Percentiles rank a stretch among this genome's conserved stretches.
Evolutionary conservation across 2,797 vertebrate genomes (phyloP).

Genomic region (Pipistrellus pipistrellus): DNA sequence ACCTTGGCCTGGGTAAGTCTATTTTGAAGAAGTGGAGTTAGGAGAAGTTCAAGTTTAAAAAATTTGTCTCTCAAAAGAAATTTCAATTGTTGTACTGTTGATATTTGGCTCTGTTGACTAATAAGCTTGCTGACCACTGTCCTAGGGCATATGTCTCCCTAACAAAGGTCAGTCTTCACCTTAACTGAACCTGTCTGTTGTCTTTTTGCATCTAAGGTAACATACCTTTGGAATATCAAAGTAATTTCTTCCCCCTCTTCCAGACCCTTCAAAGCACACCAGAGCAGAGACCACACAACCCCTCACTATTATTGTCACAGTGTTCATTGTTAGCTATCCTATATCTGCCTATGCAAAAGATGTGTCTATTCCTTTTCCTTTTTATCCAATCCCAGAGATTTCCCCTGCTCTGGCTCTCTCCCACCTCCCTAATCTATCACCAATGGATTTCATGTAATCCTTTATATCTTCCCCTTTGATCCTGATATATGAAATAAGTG

Average conservation of each 20-base stretch:
- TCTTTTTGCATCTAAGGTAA: neutral
- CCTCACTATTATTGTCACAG: neutral
- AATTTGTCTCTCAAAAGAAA: no score
- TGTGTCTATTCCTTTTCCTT: neutral
- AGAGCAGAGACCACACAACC: neutral
- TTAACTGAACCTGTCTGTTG: neutral
- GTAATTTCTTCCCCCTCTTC: neutral
- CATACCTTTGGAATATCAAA: neutral
- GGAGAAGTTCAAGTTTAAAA: no score
- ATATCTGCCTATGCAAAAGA: neutral
- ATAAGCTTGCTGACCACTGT: no score
- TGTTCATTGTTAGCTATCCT: neutral
- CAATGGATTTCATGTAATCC: neutral
- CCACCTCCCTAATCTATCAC: neutral
- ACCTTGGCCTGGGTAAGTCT: no score
- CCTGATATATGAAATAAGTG: neutral
- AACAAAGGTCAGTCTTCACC: neutral
- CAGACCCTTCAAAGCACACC: neutral
- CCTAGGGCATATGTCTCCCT: neutral
- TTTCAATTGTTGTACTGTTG: no score
- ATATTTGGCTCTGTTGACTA: no score
- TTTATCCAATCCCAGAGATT: neutral
- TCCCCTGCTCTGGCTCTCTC: neutral
- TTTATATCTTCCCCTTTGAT: neutral
- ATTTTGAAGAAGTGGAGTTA: no score